Conservation (phyloP, 2,888 invertebrate species). For the Dolichopus griseipennis region DNA sequence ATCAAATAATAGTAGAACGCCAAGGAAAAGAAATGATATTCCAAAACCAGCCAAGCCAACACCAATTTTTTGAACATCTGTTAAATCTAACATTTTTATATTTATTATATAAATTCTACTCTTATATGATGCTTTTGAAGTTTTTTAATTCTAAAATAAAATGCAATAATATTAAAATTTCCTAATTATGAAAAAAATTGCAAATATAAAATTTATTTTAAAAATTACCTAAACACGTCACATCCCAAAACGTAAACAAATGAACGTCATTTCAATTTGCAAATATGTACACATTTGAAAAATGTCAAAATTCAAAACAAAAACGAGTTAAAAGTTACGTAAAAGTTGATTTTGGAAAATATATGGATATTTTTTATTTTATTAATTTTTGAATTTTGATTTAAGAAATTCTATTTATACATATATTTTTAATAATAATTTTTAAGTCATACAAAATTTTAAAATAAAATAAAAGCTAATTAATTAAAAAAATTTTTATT, state of each 20-base stretch:
- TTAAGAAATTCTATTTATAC: too few relatives aligned
- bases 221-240: conserved; percentile 6
- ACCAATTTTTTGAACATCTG: conserved; percentile 68
- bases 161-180: neutral
- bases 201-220: neutral
- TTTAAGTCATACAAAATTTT: too few relatives aligned
- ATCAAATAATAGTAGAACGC: conserved; percentile 88
- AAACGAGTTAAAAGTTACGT: neutral
- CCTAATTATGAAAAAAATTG: neutral
- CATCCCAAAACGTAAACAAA: neutral
- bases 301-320: neutral
- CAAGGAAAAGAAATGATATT: conserved; percentile 87
- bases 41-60: conserved; percentile 96
- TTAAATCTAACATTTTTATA: neutral
- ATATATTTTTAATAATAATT: too few relatives aligned
- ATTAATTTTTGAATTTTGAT: too few relatives aligned
- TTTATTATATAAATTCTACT: neutral
- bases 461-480: too few relatives aligned
- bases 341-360: too few relatives aligned
- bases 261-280: neutral
- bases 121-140: neutral
- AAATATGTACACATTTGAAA: neutral
- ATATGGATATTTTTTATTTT: too few relatives aligned
- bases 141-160: neutral
- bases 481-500: too few relatives aligned